Percentiles rank a stretch among this genome's conserved stretches.
Evolutionary conservation across 2,113 vertebrate species (phyloP).

Genomic region (Calyptomena viridis): DNA sequence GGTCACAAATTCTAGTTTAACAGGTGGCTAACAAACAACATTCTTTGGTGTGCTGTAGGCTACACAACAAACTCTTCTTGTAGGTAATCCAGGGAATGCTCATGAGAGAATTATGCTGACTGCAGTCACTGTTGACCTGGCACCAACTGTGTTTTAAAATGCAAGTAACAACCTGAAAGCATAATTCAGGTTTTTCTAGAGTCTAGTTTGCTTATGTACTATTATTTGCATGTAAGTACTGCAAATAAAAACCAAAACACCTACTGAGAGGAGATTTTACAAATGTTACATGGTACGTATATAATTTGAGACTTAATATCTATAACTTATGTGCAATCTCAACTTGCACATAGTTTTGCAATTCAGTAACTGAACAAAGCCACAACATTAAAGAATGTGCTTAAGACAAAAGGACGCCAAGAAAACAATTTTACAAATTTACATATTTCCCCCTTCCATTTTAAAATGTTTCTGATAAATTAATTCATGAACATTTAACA

Average conservation of each 20-base stretch:
- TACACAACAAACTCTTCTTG: not conserved
- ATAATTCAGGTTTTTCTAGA: not conserved
- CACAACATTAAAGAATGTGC: not conserved
- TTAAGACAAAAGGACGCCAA: not conserved
- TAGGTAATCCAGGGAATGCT: not conserved
- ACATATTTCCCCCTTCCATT: not conserved
- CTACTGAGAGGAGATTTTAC: not conserved
- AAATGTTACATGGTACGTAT: not conserved
- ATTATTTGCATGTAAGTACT: not conserved
- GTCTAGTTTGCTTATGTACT: not conserved
- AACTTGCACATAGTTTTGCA: not conserved
- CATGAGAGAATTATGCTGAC: not conserved
- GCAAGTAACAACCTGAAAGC: not conserved
- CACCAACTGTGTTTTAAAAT: not conserved
- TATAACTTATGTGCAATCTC: not conserved
- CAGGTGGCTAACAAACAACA: not conserved
- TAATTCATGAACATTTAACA: not conserved
- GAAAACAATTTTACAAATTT: not conserved
- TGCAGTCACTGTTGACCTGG: not conserved
- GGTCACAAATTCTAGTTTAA: conserved; percentile 15
- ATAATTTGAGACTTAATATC: not conserved
- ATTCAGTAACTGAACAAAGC: not conserved
- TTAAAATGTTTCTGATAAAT: not conserved
- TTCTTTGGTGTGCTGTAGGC: not conserved
- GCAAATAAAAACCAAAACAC: not conserved